These are phyloP conservation scores for Heliconius nattereri DNA, from an alignment of 1,140 invertebrate species.

Conservation along the genomic window DNA sequence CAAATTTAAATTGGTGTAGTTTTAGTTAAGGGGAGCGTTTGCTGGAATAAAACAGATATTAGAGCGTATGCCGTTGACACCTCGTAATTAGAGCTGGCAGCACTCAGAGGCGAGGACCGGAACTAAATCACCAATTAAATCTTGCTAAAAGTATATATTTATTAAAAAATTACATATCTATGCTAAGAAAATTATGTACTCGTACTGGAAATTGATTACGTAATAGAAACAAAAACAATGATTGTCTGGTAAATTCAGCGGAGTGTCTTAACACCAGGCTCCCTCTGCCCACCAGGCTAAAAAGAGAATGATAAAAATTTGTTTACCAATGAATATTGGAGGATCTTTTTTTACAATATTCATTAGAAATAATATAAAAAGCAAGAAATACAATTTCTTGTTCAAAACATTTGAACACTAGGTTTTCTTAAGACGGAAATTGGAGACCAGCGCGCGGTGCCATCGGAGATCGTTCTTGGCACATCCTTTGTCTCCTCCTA, in stretches of 20 bases:
- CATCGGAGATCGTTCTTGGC: not conserved
- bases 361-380: not conserved
- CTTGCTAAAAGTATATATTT: conserved; percentile 3
- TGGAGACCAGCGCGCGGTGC: not conserved
- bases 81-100: conserved; percentile 24
- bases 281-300: too few relatives aligned
- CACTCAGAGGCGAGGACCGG: conserved; percentile 1
- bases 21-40: conserved; percentile 5
- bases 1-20: conserved; percentile 3
- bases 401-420: not conserved
- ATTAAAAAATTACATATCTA: not conserved
- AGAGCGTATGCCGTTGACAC: conserved; percentile 24
- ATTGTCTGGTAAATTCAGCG: too few relatives aligned
- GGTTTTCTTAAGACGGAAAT: conserved; percentile 8
- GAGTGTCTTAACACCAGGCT: too few relatives aligned
- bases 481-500: conserved; percentile 1
- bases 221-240: too few relatives aligned
- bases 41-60: conserved; percentile 16
- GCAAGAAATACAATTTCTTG: not conserved
- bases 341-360: not conserved
- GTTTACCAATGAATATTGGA: too few relatives aligned
- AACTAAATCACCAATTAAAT: conserved; percentile 13
- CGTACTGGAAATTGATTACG: too few relatives aligned
- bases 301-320: not conserved
- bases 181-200: too few relatives aligned